Conservation (phyloP, 1,140 invertebrate genomes). For the Sycophaga agraensis region DNA sequence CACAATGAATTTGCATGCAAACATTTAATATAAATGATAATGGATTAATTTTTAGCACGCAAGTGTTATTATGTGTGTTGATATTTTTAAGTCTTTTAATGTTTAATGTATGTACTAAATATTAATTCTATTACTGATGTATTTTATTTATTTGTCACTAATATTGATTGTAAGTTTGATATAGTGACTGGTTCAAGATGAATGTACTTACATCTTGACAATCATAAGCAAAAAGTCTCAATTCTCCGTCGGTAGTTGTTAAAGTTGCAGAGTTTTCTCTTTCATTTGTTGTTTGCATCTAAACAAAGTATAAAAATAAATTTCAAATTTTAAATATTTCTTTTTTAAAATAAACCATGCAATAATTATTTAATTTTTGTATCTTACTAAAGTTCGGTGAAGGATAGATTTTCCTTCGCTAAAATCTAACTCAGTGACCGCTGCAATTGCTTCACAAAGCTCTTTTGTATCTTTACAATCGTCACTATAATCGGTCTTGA, state of each 20-base stretch:
- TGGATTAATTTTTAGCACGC: no score
- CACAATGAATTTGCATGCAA: no score
- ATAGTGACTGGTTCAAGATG: not conserved
- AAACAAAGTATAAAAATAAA: not conserved
- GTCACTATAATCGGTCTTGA: slow-evolving; percentile 45
- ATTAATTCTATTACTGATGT: no score
- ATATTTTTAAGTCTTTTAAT: no score
- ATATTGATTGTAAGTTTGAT: not conserved
- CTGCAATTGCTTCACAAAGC: slow-evolving; percentile 52
- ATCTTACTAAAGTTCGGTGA: slow-evolving; percentile 51
- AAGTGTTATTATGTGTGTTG: no score
- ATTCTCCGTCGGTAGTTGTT: slow-evolving; percentile 55
- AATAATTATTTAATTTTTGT: not conserved
- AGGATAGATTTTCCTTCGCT: slow-evolving; percentile 55
- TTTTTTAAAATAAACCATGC: not conserved
- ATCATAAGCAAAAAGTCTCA: slow-evolving; percentile 55
- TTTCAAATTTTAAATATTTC: not conserved
- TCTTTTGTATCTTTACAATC: slow-evolving; percentile 52
- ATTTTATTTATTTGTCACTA: not conserved
- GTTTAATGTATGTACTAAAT: not conserved
- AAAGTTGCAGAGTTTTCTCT: slow-evolving; percentile 55
- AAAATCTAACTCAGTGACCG: slow-evolving; percentile 54
- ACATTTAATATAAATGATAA: no score
- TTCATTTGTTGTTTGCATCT: slow-evolving; percentile 56
- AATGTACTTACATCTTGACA: slow-evolving; percentile 53